These are phyloP conservation scores for Athalia cordata DNA, from an alignment of 2,888 invertebrate species.

Conservation along the genomic window DNA sequence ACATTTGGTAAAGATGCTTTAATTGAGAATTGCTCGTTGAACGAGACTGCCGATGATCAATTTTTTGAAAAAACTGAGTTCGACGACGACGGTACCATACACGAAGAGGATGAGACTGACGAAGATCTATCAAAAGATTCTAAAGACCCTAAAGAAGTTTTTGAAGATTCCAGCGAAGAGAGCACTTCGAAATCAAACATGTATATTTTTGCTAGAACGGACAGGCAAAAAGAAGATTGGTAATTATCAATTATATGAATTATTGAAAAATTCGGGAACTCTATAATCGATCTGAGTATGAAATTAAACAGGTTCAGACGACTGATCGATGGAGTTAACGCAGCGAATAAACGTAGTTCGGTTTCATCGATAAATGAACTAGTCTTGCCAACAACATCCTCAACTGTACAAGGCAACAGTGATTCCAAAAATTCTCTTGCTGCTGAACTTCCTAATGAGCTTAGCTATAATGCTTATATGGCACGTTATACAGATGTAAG, in stretches of 20 bases:
- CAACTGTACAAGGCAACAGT: constrained; percentile 45
- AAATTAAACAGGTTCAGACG: constrained; percentile 75
- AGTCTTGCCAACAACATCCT: constrained; percentile 53
- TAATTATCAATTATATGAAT: constrained; percentile 68
- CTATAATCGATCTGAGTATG: constrained; percentile 1
- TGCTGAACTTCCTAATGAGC: constrained; percentile 62
- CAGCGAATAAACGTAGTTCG: constrained; percentile 60
- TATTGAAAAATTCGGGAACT: neutral
- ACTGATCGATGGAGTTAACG: constrained; percentile 73
- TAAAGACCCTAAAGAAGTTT: constrained; percentile 60
- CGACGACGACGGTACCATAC: constrained; percentile 70
- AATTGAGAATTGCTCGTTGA: constrained; percentile 61
- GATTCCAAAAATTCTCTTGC: constrained; percentile 62
- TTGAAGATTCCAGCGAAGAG: constrained; percentile 63
- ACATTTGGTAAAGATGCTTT: constrained; percentile 74
- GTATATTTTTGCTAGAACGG: constrained; percentile 86
- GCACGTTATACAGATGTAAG: constrained; percentile 65
- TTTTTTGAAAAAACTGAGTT: constrained; percentile 56
- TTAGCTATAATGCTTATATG: constrained; percentile 68
- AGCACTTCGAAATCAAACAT: constrained; percentile 68
- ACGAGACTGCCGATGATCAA: constrained; percentile 69
- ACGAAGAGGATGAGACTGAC: constrained; percentile 74
- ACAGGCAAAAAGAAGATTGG: constrained; percentile 95
- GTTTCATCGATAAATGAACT: constrained; percentile 60
- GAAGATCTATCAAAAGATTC: constrained; percentile 63